phyloP scores from a whole-genome alignment of 2,888 invertebrate species.

The Euzetes globulus region DNA sequence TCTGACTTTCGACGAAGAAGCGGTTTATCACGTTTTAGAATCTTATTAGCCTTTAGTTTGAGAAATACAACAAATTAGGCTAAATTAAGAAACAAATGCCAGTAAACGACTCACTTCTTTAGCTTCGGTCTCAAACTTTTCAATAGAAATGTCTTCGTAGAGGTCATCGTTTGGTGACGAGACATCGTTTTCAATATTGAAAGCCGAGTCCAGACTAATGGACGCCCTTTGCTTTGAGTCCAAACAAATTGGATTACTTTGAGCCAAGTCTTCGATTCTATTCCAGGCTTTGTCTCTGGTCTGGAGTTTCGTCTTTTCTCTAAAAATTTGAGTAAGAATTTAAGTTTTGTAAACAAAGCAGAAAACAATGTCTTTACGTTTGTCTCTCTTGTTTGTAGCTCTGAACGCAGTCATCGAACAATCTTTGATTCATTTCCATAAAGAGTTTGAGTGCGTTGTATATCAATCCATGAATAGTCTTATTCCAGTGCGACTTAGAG shows the following conservation, averaged over 20 bases:
- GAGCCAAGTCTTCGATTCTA: slow-evolving; percentile 40
- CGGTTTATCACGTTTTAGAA: background rate
- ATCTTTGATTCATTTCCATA: slow-evolving; percentile 99
- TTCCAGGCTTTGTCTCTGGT: slow-evolving; percentile 41
- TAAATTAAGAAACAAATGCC: background rate
- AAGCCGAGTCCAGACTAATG: background rate
- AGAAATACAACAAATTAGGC: background rate
- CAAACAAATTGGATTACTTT: slow-evolving; percentile 38
- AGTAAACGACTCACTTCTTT: slow-evolving; percentile 12
- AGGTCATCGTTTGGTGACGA: background rate
- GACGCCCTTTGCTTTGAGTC: background rate
- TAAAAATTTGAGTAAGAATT: slow-evolving; percentile 41
- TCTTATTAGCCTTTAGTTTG: background rate
- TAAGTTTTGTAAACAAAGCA: too few relatives aligned
- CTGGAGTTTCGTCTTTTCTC: slow-evolving; percentile 39
- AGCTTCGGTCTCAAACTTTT: slow-evolving; percentile 5
- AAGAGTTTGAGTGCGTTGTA: slow-evolving; percentile 99
- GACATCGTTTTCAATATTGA: background rate
- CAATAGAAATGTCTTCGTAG: slow-evolving; percentile 13
- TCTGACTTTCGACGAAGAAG: slow-evolving; percentile 2
- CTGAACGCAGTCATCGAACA: slow-evolving; percentile 97
- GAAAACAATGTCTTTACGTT: slow-evolving; percentile 60
- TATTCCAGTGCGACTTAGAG: slow-evolving; percentile 99
- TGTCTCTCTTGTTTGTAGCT: slow-evolving; percentile 98
- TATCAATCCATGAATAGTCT: slow-evolving; percentile 96